A percentile compares a stretch with the other conserved stretches of the same genome.
These are phyloP conservation scores for Mionectes macconnelli DNA, from an alignment of 2,113 vertebrate genomes.

Conservation along the genomic window DNA sequence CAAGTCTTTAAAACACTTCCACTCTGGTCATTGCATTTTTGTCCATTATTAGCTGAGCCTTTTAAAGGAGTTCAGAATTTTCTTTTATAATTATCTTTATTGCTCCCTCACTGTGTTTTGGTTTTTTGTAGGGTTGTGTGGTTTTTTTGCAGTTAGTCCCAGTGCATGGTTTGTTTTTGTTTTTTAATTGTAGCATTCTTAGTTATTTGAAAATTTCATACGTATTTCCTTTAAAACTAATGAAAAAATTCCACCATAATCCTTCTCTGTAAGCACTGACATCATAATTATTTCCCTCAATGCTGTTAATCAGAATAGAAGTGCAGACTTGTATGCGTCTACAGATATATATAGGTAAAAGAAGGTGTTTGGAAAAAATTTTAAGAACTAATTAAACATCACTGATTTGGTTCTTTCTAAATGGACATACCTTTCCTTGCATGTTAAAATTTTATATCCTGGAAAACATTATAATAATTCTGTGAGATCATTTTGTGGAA, in stretches of 20 bases:
- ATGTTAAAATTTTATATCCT: not conserved
- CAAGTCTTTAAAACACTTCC: not conserved
- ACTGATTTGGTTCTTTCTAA: not conserved
- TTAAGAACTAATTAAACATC: not conserved
- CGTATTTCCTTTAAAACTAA: not conserved
- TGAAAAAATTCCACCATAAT: not conserved
- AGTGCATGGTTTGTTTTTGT: accelerated
- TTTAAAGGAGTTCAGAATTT: not conserved
- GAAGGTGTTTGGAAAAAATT: not conserved
- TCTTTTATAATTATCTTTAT: not conserved
- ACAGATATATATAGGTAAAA: not conserved
- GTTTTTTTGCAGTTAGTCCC: not conserved
- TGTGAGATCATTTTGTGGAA: not conserved
- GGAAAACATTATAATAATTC: not conserved
- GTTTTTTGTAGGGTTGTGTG: too few species aligned
- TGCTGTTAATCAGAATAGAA: not conserved
- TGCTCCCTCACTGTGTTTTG: not conserved
- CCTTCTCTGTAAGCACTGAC: not conserved
- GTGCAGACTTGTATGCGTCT: not conserved
- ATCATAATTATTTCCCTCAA: not conserved
- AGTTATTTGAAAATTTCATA: not conserved
- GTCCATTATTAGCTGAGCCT: not conserved
- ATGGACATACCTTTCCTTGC: not conserved
- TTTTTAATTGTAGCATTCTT: not conserved
- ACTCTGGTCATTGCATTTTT: not conserved